Evolutionary conservation across 2,113 vertebrate species (phyloP).

Genomic region (Phrynosoma platyrhinos): DNA sequence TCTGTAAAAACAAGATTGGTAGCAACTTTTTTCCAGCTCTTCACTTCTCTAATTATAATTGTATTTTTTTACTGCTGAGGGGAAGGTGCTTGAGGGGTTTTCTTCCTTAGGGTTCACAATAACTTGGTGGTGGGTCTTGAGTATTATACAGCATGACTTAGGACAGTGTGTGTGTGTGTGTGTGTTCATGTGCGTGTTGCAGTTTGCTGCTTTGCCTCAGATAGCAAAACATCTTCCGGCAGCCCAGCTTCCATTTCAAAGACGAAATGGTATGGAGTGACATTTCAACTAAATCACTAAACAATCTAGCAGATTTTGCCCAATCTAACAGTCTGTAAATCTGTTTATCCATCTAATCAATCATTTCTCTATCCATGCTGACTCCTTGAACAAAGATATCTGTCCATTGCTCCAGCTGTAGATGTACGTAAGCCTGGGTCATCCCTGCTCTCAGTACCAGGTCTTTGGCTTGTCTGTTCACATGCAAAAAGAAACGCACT

Average conservation of each 20-base stretch:
- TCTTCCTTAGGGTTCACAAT: no score
- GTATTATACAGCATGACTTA: no score
- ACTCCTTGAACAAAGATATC: neutral
- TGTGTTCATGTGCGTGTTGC: no score
- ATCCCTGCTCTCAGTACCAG: neutral
- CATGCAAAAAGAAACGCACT: neutral
- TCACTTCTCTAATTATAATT: no score
- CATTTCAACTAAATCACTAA: neutral
- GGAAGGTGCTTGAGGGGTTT: no score
- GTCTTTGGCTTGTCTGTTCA: neutral
- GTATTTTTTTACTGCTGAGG: no score
- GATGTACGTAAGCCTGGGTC: neutral
- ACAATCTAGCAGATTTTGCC: neutral
- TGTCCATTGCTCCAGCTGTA: neutral
- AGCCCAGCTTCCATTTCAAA: neutral
- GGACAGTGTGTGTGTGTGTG: no score
- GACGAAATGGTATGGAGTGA: neutral
- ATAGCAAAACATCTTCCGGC: neutral
- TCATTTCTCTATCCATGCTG: no score
- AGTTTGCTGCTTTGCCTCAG: no score
- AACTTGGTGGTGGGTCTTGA: no score
- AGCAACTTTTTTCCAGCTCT: no score
- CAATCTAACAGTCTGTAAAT: neutral
- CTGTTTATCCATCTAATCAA: neutral
- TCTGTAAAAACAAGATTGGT: no score